Conservation (phyloP, 2,113 vertebrate genomes). For the Motacilla alba region DNA sequence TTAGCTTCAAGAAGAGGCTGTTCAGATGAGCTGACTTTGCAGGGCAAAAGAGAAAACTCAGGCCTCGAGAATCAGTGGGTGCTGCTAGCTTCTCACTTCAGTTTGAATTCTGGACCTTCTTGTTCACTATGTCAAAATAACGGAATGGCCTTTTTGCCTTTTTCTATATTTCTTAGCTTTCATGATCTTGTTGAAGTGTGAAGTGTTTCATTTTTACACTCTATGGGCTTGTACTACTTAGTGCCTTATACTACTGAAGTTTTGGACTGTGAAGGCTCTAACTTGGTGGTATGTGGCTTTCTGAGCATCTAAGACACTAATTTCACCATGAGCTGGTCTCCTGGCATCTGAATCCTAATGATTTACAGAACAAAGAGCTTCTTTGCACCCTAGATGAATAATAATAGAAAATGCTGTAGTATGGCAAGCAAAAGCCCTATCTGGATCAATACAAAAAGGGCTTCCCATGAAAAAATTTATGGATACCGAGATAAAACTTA, state of each 20-base stretch:
- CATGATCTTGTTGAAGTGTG: neutral
- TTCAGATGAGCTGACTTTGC: neutral
- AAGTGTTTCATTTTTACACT: neutral
- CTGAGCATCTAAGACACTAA: neutral
- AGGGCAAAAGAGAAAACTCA: neutral
- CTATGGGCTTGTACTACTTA: neutral
- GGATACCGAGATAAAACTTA: neutral
- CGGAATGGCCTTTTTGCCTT: neutral
- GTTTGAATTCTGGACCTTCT: neutral
- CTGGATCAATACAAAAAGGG: neutral
- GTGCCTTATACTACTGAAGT: neutral
- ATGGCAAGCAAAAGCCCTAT: neutral
- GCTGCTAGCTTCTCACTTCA: neutral
- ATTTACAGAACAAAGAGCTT: neutral
- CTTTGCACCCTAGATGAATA: neutral
- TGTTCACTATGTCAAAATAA: neutral
- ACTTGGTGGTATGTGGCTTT: neutral
- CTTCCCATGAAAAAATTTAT: neutral
- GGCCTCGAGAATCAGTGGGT: neutral
- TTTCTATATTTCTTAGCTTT: neutral
- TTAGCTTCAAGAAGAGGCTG: neutral
- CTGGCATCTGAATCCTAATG: neutral
- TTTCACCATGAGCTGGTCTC: neutral
- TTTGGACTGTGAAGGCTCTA: neutral
- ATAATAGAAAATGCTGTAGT: neutral